These are phyloP conservation scores for Microcebus ravelobensis DNA, from an alignment of 2,113 vertebrate species.

Conservation along the genomic window DNA sequence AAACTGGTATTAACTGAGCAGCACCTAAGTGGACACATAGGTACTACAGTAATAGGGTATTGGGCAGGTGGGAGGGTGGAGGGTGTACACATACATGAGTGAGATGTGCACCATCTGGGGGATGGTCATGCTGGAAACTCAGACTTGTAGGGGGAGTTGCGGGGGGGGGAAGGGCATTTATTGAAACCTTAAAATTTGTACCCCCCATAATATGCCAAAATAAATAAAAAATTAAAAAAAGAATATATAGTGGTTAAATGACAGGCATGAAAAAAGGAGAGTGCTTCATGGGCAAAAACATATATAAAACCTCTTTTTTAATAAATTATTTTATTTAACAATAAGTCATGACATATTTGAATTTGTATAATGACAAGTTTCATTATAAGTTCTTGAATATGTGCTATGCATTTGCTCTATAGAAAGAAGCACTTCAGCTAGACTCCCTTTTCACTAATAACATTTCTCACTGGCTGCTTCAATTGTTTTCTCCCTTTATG, in stretches of 20 bases:
- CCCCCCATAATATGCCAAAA: no score
- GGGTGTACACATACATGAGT: no score
- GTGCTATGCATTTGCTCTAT: not conserved
- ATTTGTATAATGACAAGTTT: not conserved
- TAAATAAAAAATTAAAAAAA: no score
- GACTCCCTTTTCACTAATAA: not conserved
- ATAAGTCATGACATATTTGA: not conserved
- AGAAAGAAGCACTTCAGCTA: not conserved
- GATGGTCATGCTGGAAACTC: no score
- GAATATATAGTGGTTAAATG: not conserved
- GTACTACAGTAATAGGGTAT: no score
- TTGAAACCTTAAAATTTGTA: no score
- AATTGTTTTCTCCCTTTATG: not conserved
- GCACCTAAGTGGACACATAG: no score
- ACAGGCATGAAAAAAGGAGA: not conserved
- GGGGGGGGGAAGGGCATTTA: no score
- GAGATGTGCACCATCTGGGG: no score
- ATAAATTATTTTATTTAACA: not conserved
- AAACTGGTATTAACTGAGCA: no score
- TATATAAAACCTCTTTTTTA: not conserved
- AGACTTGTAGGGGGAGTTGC: no score
- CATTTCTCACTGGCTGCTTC: conserved; percentile 23
- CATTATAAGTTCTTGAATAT: not conserved
- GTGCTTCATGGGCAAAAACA: not conserved
- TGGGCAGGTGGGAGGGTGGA: no score